phyloP scores from a whole-genome alignment of 2,113 vertebrate genomes.

The Megaceryle torquata region DNA sequence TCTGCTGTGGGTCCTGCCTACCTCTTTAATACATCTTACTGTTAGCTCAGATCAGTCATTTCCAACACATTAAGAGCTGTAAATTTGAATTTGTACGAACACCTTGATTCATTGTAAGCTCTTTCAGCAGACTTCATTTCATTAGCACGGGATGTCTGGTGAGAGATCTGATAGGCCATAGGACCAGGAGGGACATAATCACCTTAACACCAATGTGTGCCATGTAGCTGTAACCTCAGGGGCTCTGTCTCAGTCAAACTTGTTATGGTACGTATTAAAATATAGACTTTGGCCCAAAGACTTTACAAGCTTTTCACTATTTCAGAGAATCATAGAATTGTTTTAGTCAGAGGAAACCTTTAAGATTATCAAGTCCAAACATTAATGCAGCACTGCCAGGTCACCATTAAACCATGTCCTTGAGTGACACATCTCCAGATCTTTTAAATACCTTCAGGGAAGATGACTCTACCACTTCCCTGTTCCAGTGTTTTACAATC shows the following conservation, averaged over 20 bases:
- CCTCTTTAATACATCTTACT: not conserved
- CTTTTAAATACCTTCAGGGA: no score
- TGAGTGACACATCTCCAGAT: no score
- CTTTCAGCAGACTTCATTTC: not conserved
- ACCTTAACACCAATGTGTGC: not conserved
- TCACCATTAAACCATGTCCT: no score
- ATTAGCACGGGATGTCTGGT: not conserved
- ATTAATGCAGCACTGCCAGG: no score
- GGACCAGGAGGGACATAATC: not conserved
- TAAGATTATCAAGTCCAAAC: no score
- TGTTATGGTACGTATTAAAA: not conserved
- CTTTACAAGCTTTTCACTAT: not conserved
- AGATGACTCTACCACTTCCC: no score
- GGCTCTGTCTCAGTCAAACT: rapidly evolving
- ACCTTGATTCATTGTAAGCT: not conserved
- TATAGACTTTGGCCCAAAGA: not conserved
- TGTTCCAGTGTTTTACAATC: no score
- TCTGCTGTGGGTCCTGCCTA: not conserved
- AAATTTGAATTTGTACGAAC: not conserved
- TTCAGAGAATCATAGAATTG: not conserved
- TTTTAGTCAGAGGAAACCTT: no score
- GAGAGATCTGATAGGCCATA: not conserved
- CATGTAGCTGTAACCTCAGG: not conserved
- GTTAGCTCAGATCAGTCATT: not conserved
- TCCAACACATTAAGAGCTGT: not conserved